A percentile compares a stretch with the other conserved stretches of the same genome.
Conservation (phyloP, 2,888 invertebrate species). For the Spodoptera picta region DNA sequence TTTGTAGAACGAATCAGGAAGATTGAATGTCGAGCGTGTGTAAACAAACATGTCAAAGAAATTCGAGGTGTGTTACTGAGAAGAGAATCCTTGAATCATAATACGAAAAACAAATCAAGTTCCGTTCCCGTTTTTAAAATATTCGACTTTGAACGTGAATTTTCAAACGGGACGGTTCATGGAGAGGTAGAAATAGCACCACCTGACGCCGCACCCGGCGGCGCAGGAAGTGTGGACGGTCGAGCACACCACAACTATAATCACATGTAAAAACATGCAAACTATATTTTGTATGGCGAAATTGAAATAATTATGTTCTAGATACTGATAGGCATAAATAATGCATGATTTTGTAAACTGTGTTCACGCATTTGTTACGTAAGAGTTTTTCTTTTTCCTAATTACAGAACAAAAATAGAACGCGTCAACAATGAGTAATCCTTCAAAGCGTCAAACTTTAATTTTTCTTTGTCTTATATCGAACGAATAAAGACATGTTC, state of each 20-base stretch:
- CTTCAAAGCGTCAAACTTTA: constrained; percentile 4
- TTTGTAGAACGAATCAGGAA: constrained; percentile 36
- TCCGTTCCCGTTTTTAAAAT: constrained; percentile 71
- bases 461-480: constrained; percentile 33
- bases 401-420: no score
- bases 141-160: constrained; percentile 84
- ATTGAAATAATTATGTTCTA: constrained; percentile 24
- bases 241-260: constrained; percentile 66
- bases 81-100: constrained; percentile 61
- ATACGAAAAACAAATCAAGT: constrained; percentile 59
- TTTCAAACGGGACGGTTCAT: constrained; percentile 73
- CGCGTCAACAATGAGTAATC: no score
- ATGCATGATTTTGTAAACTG: constrained; percentile 26
- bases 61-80: constrained; percentile 51
- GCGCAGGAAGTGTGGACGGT: constrained; percentile 80
- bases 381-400: no score
- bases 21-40: constrained; percentile 18
- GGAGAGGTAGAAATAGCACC: constrained; percentile 83
- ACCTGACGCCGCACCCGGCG: constrained; percentile 71
- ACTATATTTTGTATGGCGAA: constrained; percentile 52
- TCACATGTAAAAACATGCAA: constrained; percentile 58
- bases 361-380: not conserved
- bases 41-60: constrained; percentile 52
- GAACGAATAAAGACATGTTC: constrained; percentile 1
- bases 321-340: constrained; percentile 20